Conservation (phyloP, 2,797 vertebrate genomes). For the Malurus splendens region DNA sequence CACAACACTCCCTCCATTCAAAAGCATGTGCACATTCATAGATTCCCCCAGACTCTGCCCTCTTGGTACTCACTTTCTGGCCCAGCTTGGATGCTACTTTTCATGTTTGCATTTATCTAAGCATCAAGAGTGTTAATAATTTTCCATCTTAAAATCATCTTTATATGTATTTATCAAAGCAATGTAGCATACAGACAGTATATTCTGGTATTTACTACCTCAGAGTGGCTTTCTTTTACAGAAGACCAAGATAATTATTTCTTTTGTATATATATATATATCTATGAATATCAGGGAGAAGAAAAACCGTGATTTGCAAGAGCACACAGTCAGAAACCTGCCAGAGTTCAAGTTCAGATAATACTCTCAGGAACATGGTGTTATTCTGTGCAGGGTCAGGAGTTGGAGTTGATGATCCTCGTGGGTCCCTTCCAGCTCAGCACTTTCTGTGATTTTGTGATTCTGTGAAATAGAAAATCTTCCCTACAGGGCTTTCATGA, state of each 20-base stretch:
- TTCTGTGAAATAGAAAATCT: not conserved
- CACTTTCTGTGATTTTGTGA: not conserved
- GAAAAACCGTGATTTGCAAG: not conserved
- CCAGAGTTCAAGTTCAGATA: not conserved
- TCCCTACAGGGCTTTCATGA: not conserved
- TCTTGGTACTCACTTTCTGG: not conserved
- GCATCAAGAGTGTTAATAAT: not conserved
- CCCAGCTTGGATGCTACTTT: not conserved
- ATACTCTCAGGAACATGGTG: accelerated
- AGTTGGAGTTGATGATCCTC: accelerated
- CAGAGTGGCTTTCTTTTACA: not conserved
- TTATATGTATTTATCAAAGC: not conserved
- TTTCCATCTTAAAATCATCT: not conserved
- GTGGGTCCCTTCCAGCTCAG: not conserved
- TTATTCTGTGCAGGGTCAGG: not conserved
- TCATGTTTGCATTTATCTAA: not conserved
- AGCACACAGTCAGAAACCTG: not conserved
- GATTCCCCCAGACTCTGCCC: not conserved
- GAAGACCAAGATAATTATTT: not conserved
- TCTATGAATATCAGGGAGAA: not conserved
- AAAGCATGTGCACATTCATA: accelerated
- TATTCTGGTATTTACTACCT: not conserved
- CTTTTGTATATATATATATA: not conserved
- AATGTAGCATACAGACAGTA: not conserved
- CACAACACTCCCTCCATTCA: accelerated